These are phyloP conservation scores for Patella vulgata DNA, from an alignment of 1,140 invertebrate species.

Conservation along the genomic window DNA sequence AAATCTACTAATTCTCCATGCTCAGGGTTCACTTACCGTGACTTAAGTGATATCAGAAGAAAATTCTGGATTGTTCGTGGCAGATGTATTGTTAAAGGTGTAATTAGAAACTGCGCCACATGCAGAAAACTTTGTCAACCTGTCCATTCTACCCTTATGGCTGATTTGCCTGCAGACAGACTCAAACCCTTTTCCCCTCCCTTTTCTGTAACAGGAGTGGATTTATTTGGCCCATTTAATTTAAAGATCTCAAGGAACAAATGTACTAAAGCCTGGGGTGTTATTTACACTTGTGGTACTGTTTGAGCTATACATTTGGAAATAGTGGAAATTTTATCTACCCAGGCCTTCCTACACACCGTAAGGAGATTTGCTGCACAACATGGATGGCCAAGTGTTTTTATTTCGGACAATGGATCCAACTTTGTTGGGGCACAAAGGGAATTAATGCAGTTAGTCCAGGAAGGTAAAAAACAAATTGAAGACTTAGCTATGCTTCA, in stretches of 20 bases:
- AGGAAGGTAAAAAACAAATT: constrained; percentile 2
- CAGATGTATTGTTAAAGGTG: too few relatives aligned
- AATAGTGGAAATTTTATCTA: constrained; percentile 3
- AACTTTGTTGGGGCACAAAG: constrained; percentile 9
- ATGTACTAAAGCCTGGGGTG: constrained; percentile 1
- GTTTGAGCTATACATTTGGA: constrained; percentile 11
- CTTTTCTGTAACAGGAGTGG: neutral
- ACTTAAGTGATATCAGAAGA: too few relatives aligned
- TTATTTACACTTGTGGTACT: neutral
- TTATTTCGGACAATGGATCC: constrained; percentile 14
- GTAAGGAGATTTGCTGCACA: constrained; percentile 8
- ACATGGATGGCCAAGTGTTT: constrained; percentile 10
- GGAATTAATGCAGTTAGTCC: constrained; percentile 6
- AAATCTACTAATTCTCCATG: too few relatives aligned
- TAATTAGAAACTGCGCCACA: too few relatives aligned
- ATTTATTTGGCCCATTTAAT: constrained; percentile 2
- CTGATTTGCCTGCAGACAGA: too few relatives aligned
- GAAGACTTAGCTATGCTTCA: neutral
- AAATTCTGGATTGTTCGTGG: too few relatives aligned
- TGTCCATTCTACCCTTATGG: too few relatives aligned
- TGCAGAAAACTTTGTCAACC: too few relatives aligned
- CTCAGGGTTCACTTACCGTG: too few relatives aligned
- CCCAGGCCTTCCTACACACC: constrained; percentile 1
- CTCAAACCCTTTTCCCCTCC: neutral
- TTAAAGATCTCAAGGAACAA: constrained; percentile 1